Percentiles rank a stretch among this genome's conserved stretches.
Evolutionary conservation across 2,888 invertebrate species (phyloP).

Genomic region (Ommatoiulus sabulosus): DNA sequence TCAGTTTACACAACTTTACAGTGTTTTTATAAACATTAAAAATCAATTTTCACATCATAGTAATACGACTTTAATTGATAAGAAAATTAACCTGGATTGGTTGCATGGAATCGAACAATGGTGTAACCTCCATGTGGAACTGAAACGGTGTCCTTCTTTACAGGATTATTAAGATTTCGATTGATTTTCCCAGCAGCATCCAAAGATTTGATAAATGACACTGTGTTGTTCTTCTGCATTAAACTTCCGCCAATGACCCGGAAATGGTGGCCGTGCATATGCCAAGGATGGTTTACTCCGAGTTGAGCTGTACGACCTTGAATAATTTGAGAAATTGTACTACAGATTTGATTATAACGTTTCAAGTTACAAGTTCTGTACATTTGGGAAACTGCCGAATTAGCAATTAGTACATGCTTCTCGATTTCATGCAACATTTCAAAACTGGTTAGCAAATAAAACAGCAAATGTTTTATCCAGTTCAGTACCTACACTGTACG

Average conservation of each 20-base stretch:
- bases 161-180: slow-evolving; percentile 80
- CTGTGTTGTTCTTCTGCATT: slow-evolving; percentile 64
- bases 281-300: slow-evolving; percentile 88
- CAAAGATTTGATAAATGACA: slow-evolving; percentile 75
- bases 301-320: not conserved
- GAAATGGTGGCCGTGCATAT: slow-evolving; percentile 86
- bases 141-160: slow-evolving; percentile 88
- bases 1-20: no score
- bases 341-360: not conserved
- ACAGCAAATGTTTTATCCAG: no score
- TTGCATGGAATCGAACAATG: slow-evolving; percentile 83
- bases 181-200: slow-evolving; percentile 65
- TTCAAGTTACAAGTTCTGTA: no score
- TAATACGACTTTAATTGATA: no score
- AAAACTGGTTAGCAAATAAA: no score
- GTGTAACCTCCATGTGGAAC: slow-evolving; percentile 93
- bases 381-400: no score
- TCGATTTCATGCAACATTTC: no score
- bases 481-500: no score
- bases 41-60: no score
- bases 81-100: slow-evolving; percentile 78
- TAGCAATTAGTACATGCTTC: no score
- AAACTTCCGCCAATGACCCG: slow-evolving; percentile 82
- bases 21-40: no score
- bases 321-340: not conserved